phyloP scores from a whole-genome alignment of 2,797 vertebrate species.

The Cyclopterus lumpus region DNA sequence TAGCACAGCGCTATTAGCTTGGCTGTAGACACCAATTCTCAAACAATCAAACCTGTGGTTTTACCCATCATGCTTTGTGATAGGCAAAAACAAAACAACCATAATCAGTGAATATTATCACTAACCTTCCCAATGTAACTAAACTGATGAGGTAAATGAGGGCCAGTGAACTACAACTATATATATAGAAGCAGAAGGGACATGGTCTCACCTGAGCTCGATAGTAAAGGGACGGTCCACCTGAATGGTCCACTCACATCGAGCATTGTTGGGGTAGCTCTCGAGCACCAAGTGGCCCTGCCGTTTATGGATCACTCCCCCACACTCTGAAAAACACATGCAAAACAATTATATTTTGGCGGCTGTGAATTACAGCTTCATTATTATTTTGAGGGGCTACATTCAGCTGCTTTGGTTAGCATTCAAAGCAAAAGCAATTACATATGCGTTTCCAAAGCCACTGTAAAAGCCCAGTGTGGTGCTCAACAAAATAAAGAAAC shows the following conservation, averaged over 20 bases:
- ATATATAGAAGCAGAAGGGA: not conserved
- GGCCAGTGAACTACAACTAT: not conserved
- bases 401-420: constrained; percentile 26
- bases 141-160: not conserved
- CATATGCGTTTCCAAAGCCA: constrained; percentile 31
- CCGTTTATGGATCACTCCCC: constrained; percentile 89
- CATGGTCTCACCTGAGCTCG: constrained; percentile 88
- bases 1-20: not conserved
- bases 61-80: constrained; percentile 1
- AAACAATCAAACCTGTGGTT: not conserved
- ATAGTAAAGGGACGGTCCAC: constrained; percentile 89
- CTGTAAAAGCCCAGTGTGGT: constrained; percentile 17
- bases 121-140: not conserved
- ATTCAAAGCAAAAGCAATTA: constrained; percentile 41
- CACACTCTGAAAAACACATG: constrained; percentile 85
- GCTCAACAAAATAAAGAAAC: constrained; percentile 28
- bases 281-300: constrained; percentile 95
- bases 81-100: not conserved
- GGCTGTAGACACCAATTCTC: not conserved
- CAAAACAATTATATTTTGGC: constrained; percentile 4
- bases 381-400: constrained; percentile 24
- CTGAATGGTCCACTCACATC: constrained; percentile 95
- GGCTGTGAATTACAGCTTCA: constrained; percentile 33
- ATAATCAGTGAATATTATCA: not conserved
- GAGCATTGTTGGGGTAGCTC: constrained; percentile 95